These are phyloP conservation scores for Odontothrips loti DNA, from an alignment of 2,888 invertebrate species.

Conservation along the genomic window DNA sequence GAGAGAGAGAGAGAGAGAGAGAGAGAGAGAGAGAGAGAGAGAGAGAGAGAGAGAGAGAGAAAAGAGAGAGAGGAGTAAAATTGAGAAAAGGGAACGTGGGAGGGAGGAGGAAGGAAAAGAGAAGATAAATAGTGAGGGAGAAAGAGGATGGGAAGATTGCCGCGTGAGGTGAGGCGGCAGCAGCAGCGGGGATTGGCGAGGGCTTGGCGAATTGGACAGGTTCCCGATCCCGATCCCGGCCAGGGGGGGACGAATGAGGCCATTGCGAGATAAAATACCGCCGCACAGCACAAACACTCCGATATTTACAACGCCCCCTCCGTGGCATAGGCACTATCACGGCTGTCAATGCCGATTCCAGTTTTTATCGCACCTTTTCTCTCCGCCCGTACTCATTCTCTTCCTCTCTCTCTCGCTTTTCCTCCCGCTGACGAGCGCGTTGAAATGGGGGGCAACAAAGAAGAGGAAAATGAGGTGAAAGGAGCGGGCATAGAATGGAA, in stretches of 20 bases:
- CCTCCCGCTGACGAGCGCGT: not conserved
- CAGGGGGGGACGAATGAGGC: not conserved
- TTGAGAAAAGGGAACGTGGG: too few relatives aligned
- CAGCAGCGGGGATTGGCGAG: not conserved
- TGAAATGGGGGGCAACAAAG: too few relatives aligned
- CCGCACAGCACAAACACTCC: conserved; percentile 10
- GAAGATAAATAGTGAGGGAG: too few relatives aligned
- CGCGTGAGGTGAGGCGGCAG: too few relatives aligned
- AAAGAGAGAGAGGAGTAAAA: too few relatives aligned
- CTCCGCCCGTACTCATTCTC: not conserved
- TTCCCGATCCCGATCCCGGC: not conserved
- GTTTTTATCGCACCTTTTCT: conserved; percentile 20
- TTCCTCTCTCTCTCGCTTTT: not conserved
- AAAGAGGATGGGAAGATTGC: too few relatives aligned
- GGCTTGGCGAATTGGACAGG: conserved; percentile 5
- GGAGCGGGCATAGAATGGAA: too few relatives aligned
- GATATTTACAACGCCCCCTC: conserved; percentile 15
- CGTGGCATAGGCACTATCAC: not conserved
- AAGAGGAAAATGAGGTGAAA: too few relatives aligned
- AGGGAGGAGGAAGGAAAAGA: too few relatives aligned
- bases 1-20: too few relatives aligned
- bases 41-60: too few relatives aligned
- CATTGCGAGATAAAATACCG: conserved; percentile 22
- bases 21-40: too few relatives aligned
- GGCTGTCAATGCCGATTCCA: conserved; percentile 3